phyloP scores from a whole-genome alignment of 2,113 vertebrate species.

The Deroptyus accipitrinus region DNA sequence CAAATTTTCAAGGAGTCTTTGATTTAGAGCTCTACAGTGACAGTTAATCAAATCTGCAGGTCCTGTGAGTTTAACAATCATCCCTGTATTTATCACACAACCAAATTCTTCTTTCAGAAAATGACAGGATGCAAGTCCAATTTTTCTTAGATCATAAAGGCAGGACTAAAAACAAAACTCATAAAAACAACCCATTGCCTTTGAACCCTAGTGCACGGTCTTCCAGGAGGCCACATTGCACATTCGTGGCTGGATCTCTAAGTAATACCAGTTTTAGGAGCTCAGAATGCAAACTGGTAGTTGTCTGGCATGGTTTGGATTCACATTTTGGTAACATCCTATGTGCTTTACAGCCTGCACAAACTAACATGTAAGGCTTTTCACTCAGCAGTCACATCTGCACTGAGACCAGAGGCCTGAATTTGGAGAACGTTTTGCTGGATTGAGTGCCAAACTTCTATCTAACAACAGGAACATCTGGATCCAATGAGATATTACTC shows the following conservation, averaged over 20 bases:
- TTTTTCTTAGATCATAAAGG: neutral
- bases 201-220: rapidly evolving
- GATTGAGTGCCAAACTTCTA: neutral
- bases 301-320: neutral
- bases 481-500: conserved; percentile 47
- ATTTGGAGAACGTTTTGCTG: neutral
- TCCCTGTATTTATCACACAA: neutral
- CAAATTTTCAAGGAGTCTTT: neutral
- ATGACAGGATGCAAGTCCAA: neutral
- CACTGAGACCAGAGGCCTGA: neutral
- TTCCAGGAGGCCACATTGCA: neutral
- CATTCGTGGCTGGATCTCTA: neutral
- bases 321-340: neutral
- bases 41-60: neutral
- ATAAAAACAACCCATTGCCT: neutral
- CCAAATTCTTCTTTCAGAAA: neutral
- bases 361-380: neutral
- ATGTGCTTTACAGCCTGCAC: neutral
- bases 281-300: neutral
- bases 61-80: neutral
- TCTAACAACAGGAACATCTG: conserved; percentile 58
- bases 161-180: neutral
- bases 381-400: neutral
- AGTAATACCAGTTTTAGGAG: neutral
- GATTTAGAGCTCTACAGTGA: neutral